Evolutionary conservation across 2,888 invertebrate genomes (phyloP).

Genomic region (Cephus spinipes): DNA sequence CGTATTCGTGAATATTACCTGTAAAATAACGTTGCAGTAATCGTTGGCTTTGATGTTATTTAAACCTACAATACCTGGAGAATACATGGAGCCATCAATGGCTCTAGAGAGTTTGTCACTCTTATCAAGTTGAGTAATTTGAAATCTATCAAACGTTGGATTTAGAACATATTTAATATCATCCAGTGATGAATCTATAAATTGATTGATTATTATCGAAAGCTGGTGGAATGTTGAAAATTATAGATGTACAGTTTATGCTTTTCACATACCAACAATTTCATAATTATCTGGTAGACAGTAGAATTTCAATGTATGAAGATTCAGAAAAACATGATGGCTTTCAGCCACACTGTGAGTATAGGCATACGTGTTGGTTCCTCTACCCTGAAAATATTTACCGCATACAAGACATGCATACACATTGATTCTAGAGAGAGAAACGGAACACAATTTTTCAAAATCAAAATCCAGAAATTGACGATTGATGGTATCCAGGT

Average conservation of each 20-base stretch:
- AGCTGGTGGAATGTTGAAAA: background rate
- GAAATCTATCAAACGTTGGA: constrained; percentile 89
- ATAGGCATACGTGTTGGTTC: constrained; percentile 98
- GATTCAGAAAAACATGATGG: constrained; percentile 97
- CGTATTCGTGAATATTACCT: constrained; percentile 69
- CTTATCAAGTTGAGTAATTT: constrained; percentile 85
- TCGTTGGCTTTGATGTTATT: constrained; percentile 99
- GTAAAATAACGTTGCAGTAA: constrained; percentile 98
- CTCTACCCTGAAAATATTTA: constrained; percentile 97
- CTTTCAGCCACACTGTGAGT: constrained; percentile 98
- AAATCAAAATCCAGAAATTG: constrained; percentile 99
- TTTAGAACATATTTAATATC: constrained; percentile 99
- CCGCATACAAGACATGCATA: constrained; percentile 99
- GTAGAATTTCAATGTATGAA: constrained; percentile 97
- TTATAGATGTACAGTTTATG: background rate
- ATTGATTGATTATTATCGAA: constrained; percentile 9
- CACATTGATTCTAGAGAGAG: constrained; percentile 97
- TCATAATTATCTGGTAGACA: constrained; percentile 99
- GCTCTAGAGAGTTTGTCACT: constrained; percentile 91
- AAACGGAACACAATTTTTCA: constrained; percentile 98
- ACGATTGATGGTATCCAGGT: constrained; percentile 97
- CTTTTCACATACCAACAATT: constrained; percentile 83
- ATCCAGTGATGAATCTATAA: constrained; percentile 91
- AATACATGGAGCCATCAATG: constrained; percentile 95
- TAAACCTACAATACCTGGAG: constrained; percentile 96